Percentiles rank a stretch among this genome's conserved stretches.
Conservation (phyloP, 2,113 vertebrate species). For the Salvelinus alpinus region DNA sequence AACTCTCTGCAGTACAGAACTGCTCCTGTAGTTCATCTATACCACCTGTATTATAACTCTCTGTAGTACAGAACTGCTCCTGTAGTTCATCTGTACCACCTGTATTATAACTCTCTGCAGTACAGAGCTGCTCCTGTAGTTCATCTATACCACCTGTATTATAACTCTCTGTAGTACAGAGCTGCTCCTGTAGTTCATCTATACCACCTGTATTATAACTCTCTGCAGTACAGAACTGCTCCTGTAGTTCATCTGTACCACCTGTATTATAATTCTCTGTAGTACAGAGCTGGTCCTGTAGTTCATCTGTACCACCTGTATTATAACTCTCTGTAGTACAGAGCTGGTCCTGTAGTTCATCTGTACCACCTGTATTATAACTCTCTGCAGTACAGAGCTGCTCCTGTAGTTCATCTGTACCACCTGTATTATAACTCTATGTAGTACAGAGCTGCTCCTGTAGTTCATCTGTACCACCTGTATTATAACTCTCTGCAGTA, state of each 20-base stretch:
- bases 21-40: conserved; percentile 84
- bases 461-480: conserved; percentile 67
- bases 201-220: conserved; percentile 83
- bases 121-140: conserved; percentile 93
- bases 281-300: no score
- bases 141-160: conserved; percentile 40
- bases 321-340: conserved; percentile 89
- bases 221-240: conserved; percentile 93
- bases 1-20: conserved; percentile 90
- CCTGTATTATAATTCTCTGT: background rate
- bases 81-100: conserved; percentile 63
- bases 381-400: conserved; percentile 94
- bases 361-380: conserved; percentile 78
- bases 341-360: conserved; percentile 89
- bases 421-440: background rate
- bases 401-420: conserved; percentile 79
- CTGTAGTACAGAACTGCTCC: no score
- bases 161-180: no score
- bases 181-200: background rate
- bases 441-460: no score
- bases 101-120: conserved; percentile 85
- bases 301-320: conserved; percentile 70
- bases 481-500: conserved; percentile 87
- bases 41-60: background rate
- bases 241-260: conserved; percentile 75